Conservation (phyloP, 2,797 vertebrate species). For the Acestrorhynchus altus region DNA sequence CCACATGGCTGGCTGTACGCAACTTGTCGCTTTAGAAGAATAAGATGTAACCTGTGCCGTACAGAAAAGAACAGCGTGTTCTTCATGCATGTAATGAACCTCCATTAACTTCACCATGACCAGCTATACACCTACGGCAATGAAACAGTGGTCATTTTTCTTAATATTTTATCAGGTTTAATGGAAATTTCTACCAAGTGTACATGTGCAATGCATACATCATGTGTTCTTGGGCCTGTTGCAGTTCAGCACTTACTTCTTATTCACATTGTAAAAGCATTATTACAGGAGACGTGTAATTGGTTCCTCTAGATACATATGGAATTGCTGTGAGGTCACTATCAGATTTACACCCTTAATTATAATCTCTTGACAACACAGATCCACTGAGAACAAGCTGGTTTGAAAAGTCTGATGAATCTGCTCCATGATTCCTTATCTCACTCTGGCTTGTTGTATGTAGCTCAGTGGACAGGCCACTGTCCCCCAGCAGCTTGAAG, state of each 20-base stretch:
- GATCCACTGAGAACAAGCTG: background rate
- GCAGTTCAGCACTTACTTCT: constrained; percentile 2
- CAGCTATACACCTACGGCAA: constrained; percentile 16
- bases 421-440: background rate
- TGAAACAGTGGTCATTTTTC: constrained; percentile 41
- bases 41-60: constrained; percentile 1
- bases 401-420: background rate
- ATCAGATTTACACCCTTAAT: background rate
- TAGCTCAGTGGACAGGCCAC: background rate
- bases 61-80: constrained; percentile 32
- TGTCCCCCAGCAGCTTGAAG: background rate
- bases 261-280: background rate
- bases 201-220: constrained; percentile 1
- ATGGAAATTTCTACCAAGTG: constrained; percentile 17
- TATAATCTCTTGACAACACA: background rate
- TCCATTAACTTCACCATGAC: constrained; percentile 32
- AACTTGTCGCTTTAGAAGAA: constrained; percentile 27
- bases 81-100: constrained; percentile 45
- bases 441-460: background rate
- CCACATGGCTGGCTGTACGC: background rate
- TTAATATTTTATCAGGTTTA: constrained; percentile 40
- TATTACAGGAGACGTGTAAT: background rate
- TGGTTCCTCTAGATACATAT: no score
- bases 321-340: background rate
- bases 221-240: background rate